Conservation (phyloP, 2,797 vertebrate genomes). For the Forpus xanthops region DNA sequence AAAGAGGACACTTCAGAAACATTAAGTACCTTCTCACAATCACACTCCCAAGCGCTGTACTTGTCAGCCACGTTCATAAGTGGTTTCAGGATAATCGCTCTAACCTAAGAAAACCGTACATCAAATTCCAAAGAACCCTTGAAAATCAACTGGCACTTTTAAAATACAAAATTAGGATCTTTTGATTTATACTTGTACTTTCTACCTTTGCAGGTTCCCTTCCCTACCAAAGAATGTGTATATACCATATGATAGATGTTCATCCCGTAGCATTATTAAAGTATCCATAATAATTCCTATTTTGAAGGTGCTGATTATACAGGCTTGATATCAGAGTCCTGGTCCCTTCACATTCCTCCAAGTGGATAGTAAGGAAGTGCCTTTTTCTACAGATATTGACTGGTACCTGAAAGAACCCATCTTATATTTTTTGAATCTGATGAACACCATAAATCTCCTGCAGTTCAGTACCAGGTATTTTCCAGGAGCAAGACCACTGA, state of each 20-base stretch:
- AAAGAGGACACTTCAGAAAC: slow-evolving; percentile 26
- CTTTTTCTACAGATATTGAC: neutral
- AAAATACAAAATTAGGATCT: neutral
- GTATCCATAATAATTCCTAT: neutral
- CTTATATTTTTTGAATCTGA: neutral
- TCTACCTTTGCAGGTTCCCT: neutral
- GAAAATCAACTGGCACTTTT: neutral
- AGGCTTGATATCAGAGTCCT: neutral
- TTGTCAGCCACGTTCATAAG: neutral
- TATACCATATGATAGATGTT: fast-evolving
- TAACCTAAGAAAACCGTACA: neutral
- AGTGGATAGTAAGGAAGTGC: neutral
- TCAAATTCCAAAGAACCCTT: neutral
- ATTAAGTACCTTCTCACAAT: neutral
- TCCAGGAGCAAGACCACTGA: neutral
- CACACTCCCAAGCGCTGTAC: neutral
- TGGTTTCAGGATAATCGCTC: slow-evolving; percentile 18
- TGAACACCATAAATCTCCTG: neutral
- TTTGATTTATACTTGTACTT: neutral
- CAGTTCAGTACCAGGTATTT: neutral
- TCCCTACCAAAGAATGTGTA: neutral
- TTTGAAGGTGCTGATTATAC: neutral
- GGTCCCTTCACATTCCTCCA: neutral
- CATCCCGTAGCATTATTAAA: neutral
- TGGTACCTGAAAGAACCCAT: neutral